Evolutionary conservation across 1,140 invertebrate species (phyloP), one percentile per base, ranked within the genome.

Genomic region (Aleiodes sp.): DNA sequence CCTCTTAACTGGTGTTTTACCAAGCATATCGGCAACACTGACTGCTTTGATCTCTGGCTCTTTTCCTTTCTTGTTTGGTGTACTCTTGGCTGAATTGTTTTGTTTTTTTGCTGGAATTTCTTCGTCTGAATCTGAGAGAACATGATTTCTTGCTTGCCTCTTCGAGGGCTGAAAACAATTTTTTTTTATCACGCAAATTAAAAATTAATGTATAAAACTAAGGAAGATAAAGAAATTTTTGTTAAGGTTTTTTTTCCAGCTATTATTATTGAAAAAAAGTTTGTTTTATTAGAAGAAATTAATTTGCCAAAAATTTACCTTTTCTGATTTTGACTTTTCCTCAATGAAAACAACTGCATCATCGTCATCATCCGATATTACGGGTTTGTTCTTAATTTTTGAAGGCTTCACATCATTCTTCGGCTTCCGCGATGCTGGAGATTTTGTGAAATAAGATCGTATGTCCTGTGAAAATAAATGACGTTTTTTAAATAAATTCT

Each of bases 61-160:
- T 8, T 74, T 72, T 9, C 65, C 28, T 14, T 59, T 46, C 28
- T 66, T 33, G 24, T 39, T 16, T 24, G 67, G 46, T n/a, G 4
- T 8, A 21, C 75, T 71, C 70, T 77, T 76, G 1, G 77, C 62
- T 16, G 31, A 10, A 8, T 7, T 33, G 7, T 33, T 33, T 77
- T 67, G 35, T 6, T 39, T 59, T 71, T 73, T 68, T 70, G 68
- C 66, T 31, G 37, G 12, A 16, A 26, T 52, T 63, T 86, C 83
- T 33, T 82, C 79, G 4, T 87, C 83, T 4, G 84, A 86, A 73
- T 86, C 83, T 6, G 82, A 85, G 46, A 73, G 71, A 14, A 80
- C 37, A 9, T 76, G 31, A 60, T 75, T 39, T 12, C 60, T 61
- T 70, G 75, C 77, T 37, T 74, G 72, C 71, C 72, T 77, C 43